These are phyloP conservation scores for Hirtodrosophila alboralis DNA, from an alignment of 2,888 invertebrate genomes.

Conservation along the genomic window DNA sequence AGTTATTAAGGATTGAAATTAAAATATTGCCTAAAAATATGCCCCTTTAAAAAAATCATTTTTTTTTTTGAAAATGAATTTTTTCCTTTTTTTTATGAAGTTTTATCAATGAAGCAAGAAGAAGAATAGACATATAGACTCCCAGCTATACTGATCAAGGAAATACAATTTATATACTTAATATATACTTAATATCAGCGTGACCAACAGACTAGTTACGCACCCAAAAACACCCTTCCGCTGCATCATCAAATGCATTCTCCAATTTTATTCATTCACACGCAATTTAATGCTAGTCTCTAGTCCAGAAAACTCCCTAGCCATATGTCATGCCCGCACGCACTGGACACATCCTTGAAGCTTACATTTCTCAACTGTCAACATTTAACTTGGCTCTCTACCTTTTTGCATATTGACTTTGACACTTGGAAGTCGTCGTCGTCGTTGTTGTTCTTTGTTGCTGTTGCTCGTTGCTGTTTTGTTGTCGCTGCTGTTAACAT, in stretches of 20 bases:
- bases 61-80: no score
- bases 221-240: not conserved
- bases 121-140: no score
- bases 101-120: no score
- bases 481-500: conserved; percentile 72
- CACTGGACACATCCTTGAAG: conserved; percentile 73
- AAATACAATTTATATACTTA: no score
- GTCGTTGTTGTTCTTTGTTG: conserved; percentile 20
- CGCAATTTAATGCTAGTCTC: conserved; percentile 16
- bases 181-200: no score
- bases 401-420: conserved; percentile 80
- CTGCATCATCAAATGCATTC: conserved; percentile 8
- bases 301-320: conserved; percentile 43
- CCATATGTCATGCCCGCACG: conserved; percentile 53
- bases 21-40: no score
- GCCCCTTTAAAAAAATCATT: no score
- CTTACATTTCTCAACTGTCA: conserved; percentile 80
- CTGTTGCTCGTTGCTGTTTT: conserved; percentile 8
- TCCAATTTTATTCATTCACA: conserved; percentile 28
- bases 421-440: conserved; percentile 71
- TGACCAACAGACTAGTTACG: not conserved
- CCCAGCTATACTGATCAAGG: no score
- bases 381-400: conserved; percentile 72
- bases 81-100: no score
- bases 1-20: no score